Percentiles rank a stretch among this genome's conserved stretches.
Conservation (phyloP, 2,797 vertebrate genomes). For the Cossypha niveicapilla region DNA sequence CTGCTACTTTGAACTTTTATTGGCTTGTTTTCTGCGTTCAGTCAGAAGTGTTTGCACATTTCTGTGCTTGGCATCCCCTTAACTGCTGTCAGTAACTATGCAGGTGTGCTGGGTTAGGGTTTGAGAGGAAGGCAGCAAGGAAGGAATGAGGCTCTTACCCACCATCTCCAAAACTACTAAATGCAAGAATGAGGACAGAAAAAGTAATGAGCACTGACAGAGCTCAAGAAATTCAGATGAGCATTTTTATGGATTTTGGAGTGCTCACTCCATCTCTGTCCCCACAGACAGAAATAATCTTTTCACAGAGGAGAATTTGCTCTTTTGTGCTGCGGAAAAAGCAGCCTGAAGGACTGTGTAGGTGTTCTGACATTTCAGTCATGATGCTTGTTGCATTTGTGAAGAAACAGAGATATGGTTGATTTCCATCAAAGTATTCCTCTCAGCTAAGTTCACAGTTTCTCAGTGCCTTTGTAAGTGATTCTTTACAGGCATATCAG, state of each 20-base stretch:
- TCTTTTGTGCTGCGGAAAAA: background rate
- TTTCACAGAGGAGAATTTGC: background rate
- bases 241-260: background rate
- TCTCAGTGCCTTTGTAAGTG: background rate
- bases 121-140: background rate
- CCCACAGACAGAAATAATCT: background rate
- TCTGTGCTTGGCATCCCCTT: background rate
- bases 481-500: background rate
- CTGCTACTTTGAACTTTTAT: background rate
- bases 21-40: background rate
- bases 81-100: background rate
- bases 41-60: background rate
- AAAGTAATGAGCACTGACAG: background rate
- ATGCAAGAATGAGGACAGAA: background rate
- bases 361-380: conserved; percentile 41
- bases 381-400: background rate
- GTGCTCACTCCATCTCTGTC: background rate
- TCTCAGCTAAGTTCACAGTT: background rate
- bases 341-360: conserved; percentile 29
- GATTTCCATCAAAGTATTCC: background rate
- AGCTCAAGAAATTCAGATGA: background rate
- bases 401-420: background rate
- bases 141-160: background rate
- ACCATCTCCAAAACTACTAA: background rate
- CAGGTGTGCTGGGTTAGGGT: background rate